phyloP scores from a whole-genome alignment of 2,888 invertebrate species.

The Thyatira batis region DNA sequence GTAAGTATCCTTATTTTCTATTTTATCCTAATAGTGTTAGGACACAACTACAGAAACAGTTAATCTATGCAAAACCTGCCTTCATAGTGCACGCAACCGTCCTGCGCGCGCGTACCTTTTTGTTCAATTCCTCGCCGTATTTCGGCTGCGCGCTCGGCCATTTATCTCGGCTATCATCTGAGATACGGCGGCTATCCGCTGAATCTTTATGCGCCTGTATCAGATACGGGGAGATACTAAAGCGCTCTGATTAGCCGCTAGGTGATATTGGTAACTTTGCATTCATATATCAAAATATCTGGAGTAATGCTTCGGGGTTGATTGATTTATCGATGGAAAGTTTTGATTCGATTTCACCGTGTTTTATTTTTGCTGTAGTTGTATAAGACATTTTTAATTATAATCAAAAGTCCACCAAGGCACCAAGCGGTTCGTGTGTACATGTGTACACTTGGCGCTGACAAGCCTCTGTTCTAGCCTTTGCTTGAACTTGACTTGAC shows the following conservation, averaged over 20 bases:
- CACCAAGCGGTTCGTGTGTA: too few relatives aligned
- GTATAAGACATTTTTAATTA: too few relatives aligned
- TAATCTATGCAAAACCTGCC: constrained; percentile 4
- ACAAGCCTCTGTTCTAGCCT: too few relatives aligned
- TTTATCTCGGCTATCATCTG: constrained; percentile 76
- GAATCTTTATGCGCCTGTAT: constrained; percentile 67
- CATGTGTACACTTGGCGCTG: too few relatives aligned
- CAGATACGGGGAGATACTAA: constrained; percentile 60
- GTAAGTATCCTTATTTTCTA: too few relatives aligned
- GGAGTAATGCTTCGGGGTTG: neutral
- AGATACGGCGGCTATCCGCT: constrained; percentile 67
- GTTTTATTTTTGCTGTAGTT: neutral
- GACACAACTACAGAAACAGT: neutral
- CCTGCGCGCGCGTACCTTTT: constrained; percentile 63
- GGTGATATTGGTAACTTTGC: constrained; percentile 37
- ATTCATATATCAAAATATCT: constrained; percentile 35
- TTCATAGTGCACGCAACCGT: constrained; percentile 39
- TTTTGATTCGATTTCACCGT: neutral
- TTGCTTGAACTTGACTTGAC: too few relatives aligned
- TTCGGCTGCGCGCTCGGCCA: constrained; percentile 74
- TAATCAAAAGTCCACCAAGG: too few relatives aligned
- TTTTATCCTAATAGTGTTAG: neutral
- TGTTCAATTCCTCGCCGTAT: constrained; percentile 66
- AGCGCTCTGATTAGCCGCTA: constrained; percentile 67
- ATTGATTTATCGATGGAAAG: neutral